These are phyloP conservation scores for Thamnophis sirtalis DNA, from an alignment of 2,113 vertebrate genomes.

Conservation along the genomic window DNA sequence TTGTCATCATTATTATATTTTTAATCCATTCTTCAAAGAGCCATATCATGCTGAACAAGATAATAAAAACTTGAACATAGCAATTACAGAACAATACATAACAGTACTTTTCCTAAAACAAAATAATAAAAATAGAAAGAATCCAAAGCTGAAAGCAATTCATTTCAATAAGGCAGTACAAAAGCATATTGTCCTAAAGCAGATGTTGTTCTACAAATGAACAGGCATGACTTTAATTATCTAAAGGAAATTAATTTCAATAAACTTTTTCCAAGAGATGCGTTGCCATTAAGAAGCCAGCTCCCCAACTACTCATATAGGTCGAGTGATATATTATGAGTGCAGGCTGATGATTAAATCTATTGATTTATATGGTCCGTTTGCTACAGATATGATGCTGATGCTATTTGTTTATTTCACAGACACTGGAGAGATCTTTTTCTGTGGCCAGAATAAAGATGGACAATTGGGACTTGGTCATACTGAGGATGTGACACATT, in stretches of 20 bases:
- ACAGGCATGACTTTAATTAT: neutral
- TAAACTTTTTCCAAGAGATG: neutral
- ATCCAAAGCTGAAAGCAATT: neutral
- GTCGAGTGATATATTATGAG: neutral
- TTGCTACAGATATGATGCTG: rapidly evolving
- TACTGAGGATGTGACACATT: conserved; percentile 68
- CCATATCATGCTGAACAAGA: neutral
- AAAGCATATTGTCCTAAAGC: neutral
- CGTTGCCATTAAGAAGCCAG: neutral
- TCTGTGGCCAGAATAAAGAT: conserved; percentile 86
- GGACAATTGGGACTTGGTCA: conserved; percentile 88
- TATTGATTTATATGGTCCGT: neutral
- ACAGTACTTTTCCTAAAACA: neutral
- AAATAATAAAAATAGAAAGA: neutral
- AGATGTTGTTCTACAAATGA: neutral
- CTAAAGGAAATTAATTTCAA: neutral
- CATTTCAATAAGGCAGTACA: neutral
- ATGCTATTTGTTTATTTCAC: conserved; percentile 37
- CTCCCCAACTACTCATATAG: neutral
- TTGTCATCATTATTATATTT: neutral
- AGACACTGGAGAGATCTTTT: conserved; percentile 79
- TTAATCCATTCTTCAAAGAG: neutral
- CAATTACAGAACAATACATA: neutral
- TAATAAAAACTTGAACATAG: neutral
- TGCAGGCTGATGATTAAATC: neutral